A percentile compares a stretch with the other conserved stretches of the same genome.
Evolutionary conservation across 2,888 invertebrate species (phyloP).

Genomic region (Caenorhabditis virilis): DNA sequence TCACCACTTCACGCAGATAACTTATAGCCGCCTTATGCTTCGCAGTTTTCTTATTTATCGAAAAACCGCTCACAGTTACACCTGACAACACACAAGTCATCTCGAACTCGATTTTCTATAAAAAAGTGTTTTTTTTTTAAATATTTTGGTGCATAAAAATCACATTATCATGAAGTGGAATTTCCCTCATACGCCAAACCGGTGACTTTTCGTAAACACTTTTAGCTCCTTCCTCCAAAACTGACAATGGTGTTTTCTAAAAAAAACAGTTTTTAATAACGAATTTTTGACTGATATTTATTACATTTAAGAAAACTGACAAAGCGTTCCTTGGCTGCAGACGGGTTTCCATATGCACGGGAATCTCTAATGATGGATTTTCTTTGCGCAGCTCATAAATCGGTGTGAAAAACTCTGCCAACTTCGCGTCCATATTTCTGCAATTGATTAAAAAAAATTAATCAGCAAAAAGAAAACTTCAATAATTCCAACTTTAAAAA

Average conservation of each 20-base stretch:
- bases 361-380: too few species aligned
- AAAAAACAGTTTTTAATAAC: constrained; percentile 1
- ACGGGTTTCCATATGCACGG: too few species aligned
- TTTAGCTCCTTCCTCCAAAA: constrained; percentile 40
- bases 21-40: constrained; percentile 42
- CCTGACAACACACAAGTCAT: constrained; percentile 16
- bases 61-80: constrained; percentile 9
- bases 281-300: not conserved
- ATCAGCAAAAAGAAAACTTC: too few species aligned
- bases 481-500: too few species aligned
- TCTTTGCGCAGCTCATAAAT: constrained; percentile 11
- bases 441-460: too few species aligned
- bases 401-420: constrained; percentile 11
- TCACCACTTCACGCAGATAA: constrained; percentile 19
- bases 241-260: constrained; percentile 38
- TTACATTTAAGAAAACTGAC: not conserved
- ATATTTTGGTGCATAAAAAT: not conserved
- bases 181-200: constrained; percentile 4
- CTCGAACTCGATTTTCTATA: constrained; percentile 14
- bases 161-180: not conserved
- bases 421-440: not conserved
- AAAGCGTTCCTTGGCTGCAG: too few species aligned
- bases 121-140: constrained; percentile 1
- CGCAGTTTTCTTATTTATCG: constrained; percentile 33
- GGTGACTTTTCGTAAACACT: constrained; percentile 10